A percentile compares a stretch with the other conserved stretches of the same genome.
Evolutionary conservation across 2,113 vertebrate species (phyloP).

Genomic region (Charina bottae): DNA sequence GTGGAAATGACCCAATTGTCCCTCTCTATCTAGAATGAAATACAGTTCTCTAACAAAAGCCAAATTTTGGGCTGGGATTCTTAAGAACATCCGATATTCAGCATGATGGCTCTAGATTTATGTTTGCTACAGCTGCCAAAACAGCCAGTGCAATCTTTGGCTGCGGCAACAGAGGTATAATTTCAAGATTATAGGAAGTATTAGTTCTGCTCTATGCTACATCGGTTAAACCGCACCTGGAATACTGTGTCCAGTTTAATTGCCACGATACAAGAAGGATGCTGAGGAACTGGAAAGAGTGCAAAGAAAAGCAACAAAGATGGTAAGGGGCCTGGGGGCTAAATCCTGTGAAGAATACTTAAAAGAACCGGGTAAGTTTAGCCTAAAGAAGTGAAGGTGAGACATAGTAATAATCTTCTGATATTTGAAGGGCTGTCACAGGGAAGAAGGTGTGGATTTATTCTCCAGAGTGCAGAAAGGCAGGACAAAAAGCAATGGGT

Average conservation of each 20-base stretch:
- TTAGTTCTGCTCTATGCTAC: not conserved
- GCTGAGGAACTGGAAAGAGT: not conserved
- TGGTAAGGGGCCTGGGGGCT: not conserved
- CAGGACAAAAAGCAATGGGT: not conserved
- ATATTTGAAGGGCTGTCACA: not conserved
- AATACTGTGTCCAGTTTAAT: not conserved
- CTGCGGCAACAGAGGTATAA: not conserved
- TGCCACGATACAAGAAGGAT: not conserved
- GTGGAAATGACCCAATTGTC: not conserved
- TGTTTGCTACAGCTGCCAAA: not conserved
- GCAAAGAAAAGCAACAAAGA: not conserved
- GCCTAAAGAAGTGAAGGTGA: not conserved
- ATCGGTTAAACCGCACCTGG: not conserved
- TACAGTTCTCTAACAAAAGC: not conserved
- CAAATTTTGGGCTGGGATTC: not conserved
- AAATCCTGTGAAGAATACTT: not conserved
- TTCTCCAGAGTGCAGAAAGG: not conserved
- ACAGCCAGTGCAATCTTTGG: not conserved
- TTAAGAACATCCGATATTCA: not conserved
- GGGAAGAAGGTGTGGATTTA: not conserved
- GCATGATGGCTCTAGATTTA: conserved; percentile 17
- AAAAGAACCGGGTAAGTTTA: not conserved
- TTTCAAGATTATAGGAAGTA: conserved; percentile 17
- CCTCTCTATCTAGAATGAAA: not conserved
- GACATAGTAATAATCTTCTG: not conserved